Evolutionary conservation across 1,140 invertebrate genomes (phyloP), one percentile per base, ranked within the genome.

Genomic region (Agrilus planipennis): DNA sequence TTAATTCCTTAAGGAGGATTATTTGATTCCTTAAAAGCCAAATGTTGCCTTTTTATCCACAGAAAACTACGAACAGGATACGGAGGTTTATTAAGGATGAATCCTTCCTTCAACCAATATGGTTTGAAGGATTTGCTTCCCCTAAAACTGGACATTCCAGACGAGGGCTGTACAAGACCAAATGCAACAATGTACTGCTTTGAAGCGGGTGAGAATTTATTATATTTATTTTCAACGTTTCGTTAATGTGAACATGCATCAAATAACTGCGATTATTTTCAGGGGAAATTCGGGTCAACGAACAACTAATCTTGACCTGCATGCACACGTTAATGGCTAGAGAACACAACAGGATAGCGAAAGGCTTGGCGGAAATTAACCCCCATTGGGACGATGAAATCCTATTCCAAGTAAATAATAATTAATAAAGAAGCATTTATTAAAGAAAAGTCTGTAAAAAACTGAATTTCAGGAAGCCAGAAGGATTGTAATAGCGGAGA

Each of bases 371-470:
- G 0, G 67, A 75, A 34, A 73, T 93, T 7, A 95, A 95, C 66
- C 87, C 88, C 2, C 89, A 93, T 54, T 94, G 90, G 90, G 84
- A 92, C 55, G 90, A 95, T 55, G 90, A 95, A 65, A 91, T 79
- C 0, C 57, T 96, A 1, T 98, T 84, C 69, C 89, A 95, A 55
- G 68, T 70, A 54, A 42, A 31, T 19, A 4, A 10, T 40, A 28
- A 15, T 22, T 25, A 11, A 5, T 25, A 6, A 6, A 25, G 22
- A 25, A n/a, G n/a, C n/a, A 25, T 25, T 25, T 25, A 30, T 30
- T 30, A 12, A 30, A 30, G 15, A 30, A 30, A 30, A 12, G 22
- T 25, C 22, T 25, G 5, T 7, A 25, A 6, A 25, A 25, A 6
- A 5, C n/a, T 25, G n/a, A 25, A 25, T 51, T 44, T 46, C 62